Percentiles rank a stretch among this genome's conserved stretches.
These are phyloP conservation scores for Garra rufa DNA, from an alignment of 2,113 vertebrate species.

Conservation along the genomic window DNA sequence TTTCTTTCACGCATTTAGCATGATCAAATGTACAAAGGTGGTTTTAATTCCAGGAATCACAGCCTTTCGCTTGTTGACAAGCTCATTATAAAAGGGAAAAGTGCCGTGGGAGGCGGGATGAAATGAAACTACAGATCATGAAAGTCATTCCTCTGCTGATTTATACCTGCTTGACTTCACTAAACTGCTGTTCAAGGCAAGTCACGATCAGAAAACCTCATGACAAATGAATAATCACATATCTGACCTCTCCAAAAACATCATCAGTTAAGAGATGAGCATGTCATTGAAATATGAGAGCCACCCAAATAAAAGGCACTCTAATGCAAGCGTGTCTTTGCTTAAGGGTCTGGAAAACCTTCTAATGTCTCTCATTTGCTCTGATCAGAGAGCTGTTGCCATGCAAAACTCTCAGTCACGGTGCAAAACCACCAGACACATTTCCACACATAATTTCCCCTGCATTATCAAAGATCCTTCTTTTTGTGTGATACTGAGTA, in stretches of 20 bases:
- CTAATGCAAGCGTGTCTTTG: neutral
- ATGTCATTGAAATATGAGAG: neutral
- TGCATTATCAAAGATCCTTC: neutral
- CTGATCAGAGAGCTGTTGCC: neutral
- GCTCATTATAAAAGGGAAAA: conserved; percentile 72
- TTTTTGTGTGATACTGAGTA: neutral
- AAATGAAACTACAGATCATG: conserved; percentile 40
- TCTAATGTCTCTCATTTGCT: neutral
- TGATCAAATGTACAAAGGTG: conserved; percentile 75
- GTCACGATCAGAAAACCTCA: neutral
- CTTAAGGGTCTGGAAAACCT: neutral
- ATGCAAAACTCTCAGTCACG: neutral
- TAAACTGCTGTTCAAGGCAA: neutral
- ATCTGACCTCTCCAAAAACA: neutral
- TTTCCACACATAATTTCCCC: neutral
- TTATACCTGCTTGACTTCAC: neutral
- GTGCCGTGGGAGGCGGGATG: conserved; percentile 61
- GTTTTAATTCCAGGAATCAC: conserved; percentile 76
- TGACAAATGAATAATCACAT: neutral
- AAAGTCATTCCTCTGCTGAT: conserved; percentile 39
- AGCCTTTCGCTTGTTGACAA: conserved; percentile 73
- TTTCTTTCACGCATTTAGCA: conserved; percentile 45
- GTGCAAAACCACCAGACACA: neutral
- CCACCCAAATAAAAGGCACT: neutral
- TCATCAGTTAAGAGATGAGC: neutral